Base-by-base conservation (phyloP, 2,797 vertebrate species). In the Anomalospiza imberbis region DNA sequence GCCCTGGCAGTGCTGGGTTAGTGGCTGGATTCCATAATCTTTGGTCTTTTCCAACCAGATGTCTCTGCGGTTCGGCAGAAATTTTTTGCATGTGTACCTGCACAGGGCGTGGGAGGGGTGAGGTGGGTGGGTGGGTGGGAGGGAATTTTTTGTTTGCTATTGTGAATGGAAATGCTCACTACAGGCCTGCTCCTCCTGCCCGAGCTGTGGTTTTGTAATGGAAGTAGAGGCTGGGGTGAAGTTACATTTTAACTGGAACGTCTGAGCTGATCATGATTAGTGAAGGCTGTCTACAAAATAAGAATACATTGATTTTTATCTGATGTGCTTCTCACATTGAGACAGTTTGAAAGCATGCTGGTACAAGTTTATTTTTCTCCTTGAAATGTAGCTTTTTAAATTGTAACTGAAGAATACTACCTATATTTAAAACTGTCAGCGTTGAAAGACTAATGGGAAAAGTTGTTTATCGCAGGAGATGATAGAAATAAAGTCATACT, bases 371-470 rank as follows among this genome's bases (percentile, higher is more conserved):
- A 71, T 84, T 34, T 67, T 67, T 92, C 67, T 88, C 50, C 40
- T 83, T 79, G 74, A 94, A 90, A 79, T 79, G 19, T 29, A 82
- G 29, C 32, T 48, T 91, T 87, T 92, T 60, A 76, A 93, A 67
- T 58, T 55, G 60, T 47, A 77, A 73, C 57, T 94, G 31, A 84
- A 54, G 29, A 55, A 40, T 44, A 38, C 66, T 24, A 65, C 65
- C 60, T 91, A 21, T 78, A 62, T 78, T 89, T 92, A 84, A 95
- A 94, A 82, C 60, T 86, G 66, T 60, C 66, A 66, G 24, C 5
- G 4, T 42, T 84, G 85, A 79, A 93, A 93, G 94, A 84, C 88
- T 75, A 89, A 83, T 87, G 55, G 50, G 66, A 78, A 60, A 83
- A 89, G 40, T 17, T 83, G 76, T 72, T 94, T 88, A 62, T 84